Evolutionary conservation across 2,797 vertebrate species (phyloP), one percentile per base, ranked within the genome.

Genomic region (Strix occidentalis): DNA sequence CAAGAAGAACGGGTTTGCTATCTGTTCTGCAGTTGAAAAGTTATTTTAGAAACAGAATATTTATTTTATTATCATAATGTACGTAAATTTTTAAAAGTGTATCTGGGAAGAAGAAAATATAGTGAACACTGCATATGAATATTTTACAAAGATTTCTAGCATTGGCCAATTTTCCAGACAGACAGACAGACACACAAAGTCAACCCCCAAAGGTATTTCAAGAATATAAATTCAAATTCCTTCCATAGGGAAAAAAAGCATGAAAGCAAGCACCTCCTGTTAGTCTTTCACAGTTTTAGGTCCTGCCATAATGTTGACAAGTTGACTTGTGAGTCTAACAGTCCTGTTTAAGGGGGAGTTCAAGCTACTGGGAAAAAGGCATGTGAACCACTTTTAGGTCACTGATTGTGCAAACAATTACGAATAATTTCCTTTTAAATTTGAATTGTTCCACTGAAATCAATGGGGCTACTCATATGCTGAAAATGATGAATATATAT

Each of bases 41-140:
- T 93, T 89, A 87, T 93, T 97, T 97, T 93, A 91, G 72, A 46
- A 92, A 89, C 9, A 64, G 25, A 68, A 9, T 50, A 54, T 84
- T 92, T 91, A 57, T 90, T 92, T 95, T 80, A 77, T 74, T 76
- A 66, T n/a, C 43, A 57, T 48, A 70, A 85, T 13, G 16, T 60
- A 87, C 64, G 26, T 90, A 90, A 77, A 31, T 71, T 94, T 93
- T 84, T 20, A 78, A 54, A 80, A 93, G 56, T 77, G 14, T 56
- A 23, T 81, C 71, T 58, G 20, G 15, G 45, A 92, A 89, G 53
- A 83, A 74, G 39, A 91, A 90, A 95, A 95, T 85, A 28, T 1
- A 81, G 31, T n/a, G 39, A 97, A 77, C 11, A 53, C 15, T 60
- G 43, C 18, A 20, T 63, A 57, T 53, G 31, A 86, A 56, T 78